Evolutionary conservation across 1,140 invertebrate genomes (phyloP).

Genomic region (Elymnias hypermnestra): DNA sequence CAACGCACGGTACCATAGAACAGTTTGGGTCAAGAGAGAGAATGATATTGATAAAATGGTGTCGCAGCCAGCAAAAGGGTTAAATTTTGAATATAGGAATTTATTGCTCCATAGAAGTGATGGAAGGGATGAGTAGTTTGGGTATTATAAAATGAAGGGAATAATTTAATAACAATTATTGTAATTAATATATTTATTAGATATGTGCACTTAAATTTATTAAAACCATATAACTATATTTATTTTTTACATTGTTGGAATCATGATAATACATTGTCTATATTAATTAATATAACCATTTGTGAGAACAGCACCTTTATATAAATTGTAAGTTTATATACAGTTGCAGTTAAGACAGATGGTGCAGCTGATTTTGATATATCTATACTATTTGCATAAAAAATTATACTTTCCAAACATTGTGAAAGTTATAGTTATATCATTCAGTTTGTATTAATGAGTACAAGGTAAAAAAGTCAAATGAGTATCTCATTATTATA

Average conservation of each 20-base stretch:
- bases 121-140: too few species aligned
- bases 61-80: too few species aligned
- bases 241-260: slow-evolving; percentile 16
- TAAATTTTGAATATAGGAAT: too few species aligned
- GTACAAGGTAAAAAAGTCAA: neutral
- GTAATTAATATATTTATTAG: neutral
- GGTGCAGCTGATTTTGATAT: neutral
- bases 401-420: slow-evolving; percentile 1
- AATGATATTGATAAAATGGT: too few species aligned
- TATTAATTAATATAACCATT: slow-evolving; percentile 9
- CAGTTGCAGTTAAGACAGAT: slow-evolving; percentile 12
- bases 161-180: neutral
- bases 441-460: neutral
- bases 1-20: too few species aligned
- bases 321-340: slow-evolving; percentile 11
- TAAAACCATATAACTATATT: slow-evolving; percentile 24
- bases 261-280: slow-evolving; percentile 11
- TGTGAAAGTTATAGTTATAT: neutral
- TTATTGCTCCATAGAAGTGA: too few species aligned
- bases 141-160: too few species aligned
- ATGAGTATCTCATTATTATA: slow-evolving; percentile 1
- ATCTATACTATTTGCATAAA: slow-evolving; percentile 2
- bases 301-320: slow-evolving; percentile 19
- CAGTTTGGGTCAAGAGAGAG: too few species aligned
- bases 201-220: slow-evolving; percentile 30